Percentiles rank a stretch among this genome's conserved stretches.
phyloP scores from a whole-genome alignment of 2,888 invertebrate species.

The Yponomeuta malinellus region DNA sequence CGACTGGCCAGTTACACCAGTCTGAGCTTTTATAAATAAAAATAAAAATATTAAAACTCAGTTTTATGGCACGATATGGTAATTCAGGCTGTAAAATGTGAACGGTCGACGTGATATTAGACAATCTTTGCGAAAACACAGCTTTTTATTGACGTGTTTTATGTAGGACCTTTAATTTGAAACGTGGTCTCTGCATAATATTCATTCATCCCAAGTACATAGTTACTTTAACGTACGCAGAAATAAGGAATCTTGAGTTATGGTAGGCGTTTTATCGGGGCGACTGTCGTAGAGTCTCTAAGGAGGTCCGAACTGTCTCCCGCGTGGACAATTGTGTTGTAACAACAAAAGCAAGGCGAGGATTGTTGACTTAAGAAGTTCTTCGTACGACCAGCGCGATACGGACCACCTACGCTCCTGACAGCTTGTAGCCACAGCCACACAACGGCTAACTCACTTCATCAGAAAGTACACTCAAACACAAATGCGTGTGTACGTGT shows the following conservation, averaged over 20 bases:
- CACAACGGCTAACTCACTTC: neutral
- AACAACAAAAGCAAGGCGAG: conserved; percentile 59
- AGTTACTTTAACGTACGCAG: conserved; percentile 19
- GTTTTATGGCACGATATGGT: conserved; percentile 30
- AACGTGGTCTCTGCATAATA: conserved; percentile 23
- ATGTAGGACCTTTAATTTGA: conserved; percentile 43
- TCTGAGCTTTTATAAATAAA: conserved; percentile 24
- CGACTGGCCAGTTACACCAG: conserved; percentile 24
- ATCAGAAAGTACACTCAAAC: neutral
- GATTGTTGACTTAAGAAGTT: conserved; percentile 46
- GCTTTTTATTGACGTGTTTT: conserved; percentile 41
- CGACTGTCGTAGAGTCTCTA: conserved; percentile 29
- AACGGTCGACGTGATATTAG: conserved; percentile 27
- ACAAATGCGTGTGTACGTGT: neutral
- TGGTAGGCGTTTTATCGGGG: conserved; percentile 30
- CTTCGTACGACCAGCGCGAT: conserved; percentile 30
- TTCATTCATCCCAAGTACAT: conserved; percentile 14
- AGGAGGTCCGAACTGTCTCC: conserved; percentile 40
- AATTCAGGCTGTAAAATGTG: conserved; percentile 41
- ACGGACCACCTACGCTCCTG: conserved; percentile 56
- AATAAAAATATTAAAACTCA: conserved; percentile 24
- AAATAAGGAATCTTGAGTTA: neutral
- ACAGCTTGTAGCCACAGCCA: neutral
- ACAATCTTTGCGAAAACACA: conserved; percentile 44
- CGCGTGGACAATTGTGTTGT: conserved; percentile 42